Conservation (phyloP, 2,888 invertebrate genomes). For the Drosophila koepferae region DNA sequence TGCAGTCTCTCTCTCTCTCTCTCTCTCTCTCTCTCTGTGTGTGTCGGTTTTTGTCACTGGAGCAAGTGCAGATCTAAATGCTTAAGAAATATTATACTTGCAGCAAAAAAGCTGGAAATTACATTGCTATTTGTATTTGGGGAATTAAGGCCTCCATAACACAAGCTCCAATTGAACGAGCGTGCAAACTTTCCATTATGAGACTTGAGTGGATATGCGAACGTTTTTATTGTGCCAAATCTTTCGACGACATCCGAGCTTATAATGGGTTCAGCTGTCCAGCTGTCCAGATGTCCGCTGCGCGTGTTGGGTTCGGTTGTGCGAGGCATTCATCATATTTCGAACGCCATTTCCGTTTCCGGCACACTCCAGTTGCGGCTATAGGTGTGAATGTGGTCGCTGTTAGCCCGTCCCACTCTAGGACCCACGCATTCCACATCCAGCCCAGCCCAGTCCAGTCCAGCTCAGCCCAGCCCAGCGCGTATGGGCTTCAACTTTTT, state of each 20-base stretch:
- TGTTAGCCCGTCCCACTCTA: background rate
- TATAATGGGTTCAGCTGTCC: constrained; percentile 54
- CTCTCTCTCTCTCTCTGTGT: background rate
- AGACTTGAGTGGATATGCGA: constrained; percentile 63
- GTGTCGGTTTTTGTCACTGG: background rate
- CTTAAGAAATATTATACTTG: constrained; percentile 40
- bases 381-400: constrained; percentile 59
- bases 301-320: constrained; percentile 1
- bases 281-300: constrained; percentile 40
- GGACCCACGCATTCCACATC: background rate
- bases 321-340: constrained; percentile 68
- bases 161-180: constrained; percentile 27
- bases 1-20: background rate
- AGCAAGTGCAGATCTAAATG: constrained; percentile 51
- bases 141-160: constrained; percentile 42
- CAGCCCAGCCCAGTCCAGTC: background rate
- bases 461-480: background rate
- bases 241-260: constrained; percentile 48
- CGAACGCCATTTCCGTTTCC: constrained; percentile 57
- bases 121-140: constrained; percentile 71
- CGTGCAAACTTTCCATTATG: constrained; percentile 27
- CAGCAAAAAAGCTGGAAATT: constrained; percentile 60
- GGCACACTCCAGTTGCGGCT: constrained; percentile 34
- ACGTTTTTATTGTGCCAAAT: constrained; percentile 59
- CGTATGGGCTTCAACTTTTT: constrained; percentile 67